Percentiles rank a stretch among this genome's conserved stretches.
These are phyloP conservation scores for Gadus macrocephalus DNA, from an alignment of 2,113 vertebrate genomes.

Conservation along the genomic window DNA sequence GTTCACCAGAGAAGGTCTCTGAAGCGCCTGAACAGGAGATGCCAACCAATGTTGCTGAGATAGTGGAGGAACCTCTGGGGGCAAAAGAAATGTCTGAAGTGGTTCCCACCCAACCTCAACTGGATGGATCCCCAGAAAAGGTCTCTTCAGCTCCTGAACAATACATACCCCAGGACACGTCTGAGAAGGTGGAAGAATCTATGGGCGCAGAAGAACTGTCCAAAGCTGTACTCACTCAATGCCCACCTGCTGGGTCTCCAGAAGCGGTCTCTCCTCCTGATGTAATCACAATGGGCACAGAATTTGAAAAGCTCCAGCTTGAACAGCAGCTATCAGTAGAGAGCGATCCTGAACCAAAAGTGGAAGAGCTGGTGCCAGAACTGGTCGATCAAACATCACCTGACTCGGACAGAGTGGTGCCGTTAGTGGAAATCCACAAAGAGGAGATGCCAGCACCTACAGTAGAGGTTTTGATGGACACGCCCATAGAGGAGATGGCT, in stretches of 20 bases:
- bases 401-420: background rate
- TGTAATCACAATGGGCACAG: constrained; percentile 6
- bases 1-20: background rate
- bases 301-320: constrained; percentile 35
- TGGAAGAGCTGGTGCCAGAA: constrained; percentile 34
- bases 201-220: background rate
- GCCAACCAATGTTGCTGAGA: background rate
- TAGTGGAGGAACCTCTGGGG: background rate
- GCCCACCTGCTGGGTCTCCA: background rate
- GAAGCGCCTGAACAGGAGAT: constrained; percentile 11
- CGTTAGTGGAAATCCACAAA: background rate
- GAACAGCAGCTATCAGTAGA: constrained; percentile 41
- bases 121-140: background rate
- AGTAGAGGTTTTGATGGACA: background rate
- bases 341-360: constrained; percentile 44
- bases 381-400: constrained; percentile 21
- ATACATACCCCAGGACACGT: too few relatives aligned
- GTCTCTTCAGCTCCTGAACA: constrained; percentile 8
- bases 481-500: background rate
- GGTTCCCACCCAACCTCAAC: background rate
- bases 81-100: background rate
- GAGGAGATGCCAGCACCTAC: background rate
- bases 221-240: background rate
- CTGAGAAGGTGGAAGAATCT: background rate
- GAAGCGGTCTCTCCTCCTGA: background rate